Evolutionary conservation across 2,888 invertebrate genomes (phyloP), one percentile per base, ranked within the genome.

Genomic region (Hylaea fasciaria): DNA sequence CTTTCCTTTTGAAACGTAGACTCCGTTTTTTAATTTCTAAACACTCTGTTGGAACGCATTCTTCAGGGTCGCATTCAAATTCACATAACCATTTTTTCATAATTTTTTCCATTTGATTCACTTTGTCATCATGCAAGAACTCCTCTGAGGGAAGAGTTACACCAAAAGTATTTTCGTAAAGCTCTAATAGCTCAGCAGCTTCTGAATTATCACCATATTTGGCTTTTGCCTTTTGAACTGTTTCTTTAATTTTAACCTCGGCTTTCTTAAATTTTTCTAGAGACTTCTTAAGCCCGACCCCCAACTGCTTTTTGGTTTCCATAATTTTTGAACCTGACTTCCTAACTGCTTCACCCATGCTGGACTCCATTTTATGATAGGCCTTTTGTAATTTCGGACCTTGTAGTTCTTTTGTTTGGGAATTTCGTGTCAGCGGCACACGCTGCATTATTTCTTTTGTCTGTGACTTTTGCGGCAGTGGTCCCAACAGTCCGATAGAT

Each of bases 31-130:
- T 48, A 57, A 70, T 73, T 65, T 65, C 62, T 48, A 68, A 74
- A 62, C 82, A 82, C 57, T 78, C 67, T 54, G 73, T 62, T n/a
- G 81, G 80, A 16, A 66, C 49, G 66, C 82, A 81, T 54, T 65
- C 65, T 35, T 73, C 71, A 17, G 71, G 56, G 39, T 74, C 56
- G 63, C 82, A 82, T 47, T 64, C 69, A 60, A 63, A 57, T 46
- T 76, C 69, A 67, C 79, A 81, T 59, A 73, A 70, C 70, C 74
- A 77, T 32, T 78, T 67, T 49, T 76, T 68, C 22, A 72, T 35
- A 3, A 59, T 39, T 37, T 68, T 65, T 62, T 70, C 76, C 53
- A 47, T 68, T 49, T 65, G 62, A 1, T 76, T 57, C 29, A 78
- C 67, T 58, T 81, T 79, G 60, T 72, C 76, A 78, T 77, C 76